phyloP scores from a whole-genome alignment of 2,797 vertebrate species.

The Lophotriccus pileatus region DNA sequence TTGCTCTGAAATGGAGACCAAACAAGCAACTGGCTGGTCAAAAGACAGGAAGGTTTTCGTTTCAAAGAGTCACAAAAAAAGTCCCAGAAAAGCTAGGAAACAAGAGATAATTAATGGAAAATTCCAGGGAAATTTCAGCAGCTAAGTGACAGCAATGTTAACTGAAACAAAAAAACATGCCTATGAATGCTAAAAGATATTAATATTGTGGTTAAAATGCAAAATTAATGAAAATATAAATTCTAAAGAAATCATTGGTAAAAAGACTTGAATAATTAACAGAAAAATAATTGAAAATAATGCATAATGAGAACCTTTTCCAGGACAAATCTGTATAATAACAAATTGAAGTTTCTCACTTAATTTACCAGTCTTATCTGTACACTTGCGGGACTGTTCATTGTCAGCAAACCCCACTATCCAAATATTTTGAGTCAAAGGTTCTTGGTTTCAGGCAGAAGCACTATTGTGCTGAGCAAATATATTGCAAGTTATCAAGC shows the following conservation, averaged over 20 bases:
- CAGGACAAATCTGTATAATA: background rate
- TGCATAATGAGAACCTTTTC: background rate
- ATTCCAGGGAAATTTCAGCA: background rate
- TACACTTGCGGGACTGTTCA: background rate
- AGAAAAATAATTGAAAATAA: background rate
- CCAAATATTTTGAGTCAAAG: background rate
- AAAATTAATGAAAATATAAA: background rate
- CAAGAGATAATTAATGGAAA: background rate
- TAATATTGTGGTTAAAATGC: background rate
- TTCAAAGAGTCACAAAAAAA: background rate
- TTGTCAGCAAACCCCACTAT: background rate
- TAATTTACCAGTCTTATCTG: background rate
- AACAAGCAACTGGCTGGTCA: background rate
- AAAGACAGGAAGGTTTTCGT: background rate
- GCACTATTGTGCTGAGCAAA: background rate
- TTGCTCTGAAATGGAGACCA: background rate
- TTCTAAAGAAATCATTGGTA: background rate
- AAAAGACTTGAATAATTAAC: background rate
- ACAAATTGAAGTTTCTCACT: background rate
- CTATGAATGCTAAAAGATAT: background rate
- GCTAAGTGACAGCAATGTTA: background rate
- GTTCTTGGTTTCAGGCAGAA: background rate
- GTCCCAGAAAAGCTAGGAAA: background rate
- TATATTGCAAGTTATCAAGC: background rate
- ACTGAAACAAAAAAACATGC: background rate